A percentile compares a stretch with the other conserved stretches of the same genome.
Conservation (phyloP, 2,888 invertebrate species). For the Unio delphinus region DNA sequence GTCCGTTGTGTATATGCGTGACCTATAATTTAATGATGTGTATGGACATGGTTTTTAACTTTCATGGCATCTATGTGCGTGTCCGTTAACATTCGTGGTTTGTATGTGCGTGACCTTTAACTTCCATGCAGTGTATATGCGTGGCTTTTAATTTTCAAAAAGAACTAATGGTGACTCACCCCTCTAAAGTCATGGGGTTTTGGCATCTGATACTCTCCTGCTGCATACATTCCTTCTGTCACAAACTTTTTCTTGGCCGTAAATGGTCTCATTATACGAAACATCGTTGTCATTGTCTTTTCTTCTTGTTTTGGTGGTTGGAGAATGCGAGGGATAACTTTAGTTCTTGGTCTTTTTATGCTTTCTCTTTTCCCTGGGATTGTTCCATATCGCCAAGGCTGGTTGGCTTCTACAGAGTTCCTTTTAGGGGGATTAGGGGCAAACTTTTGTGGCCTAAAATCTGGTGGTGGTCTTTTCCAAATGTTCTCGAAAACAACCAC, state of each 20-base stretch:
- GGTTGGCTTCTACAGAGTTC: conserved; percentile 63
- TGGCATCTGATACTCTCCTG: conserved; percentile 53
- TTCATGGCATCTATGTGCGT: no score
- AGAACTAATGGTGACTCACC: conserved; percentile 39
- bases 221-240: conserved; percentile 51
- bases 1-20: no score
- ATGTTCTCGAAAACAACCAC: conserved; percentile 52
- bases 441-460: conserved; percentile 62
- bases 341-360: conserved; percentile 32
- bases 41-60: no score
- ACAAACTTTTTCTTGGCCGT: conserved; percentile 64
- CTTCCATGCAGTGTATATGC: no score
- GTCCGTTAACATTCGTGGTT: no score
- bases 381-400: conserved; percentile 67
- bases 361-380: conserved; percentile 55
- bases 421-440: conserved; percentile 66
- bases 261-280: conserved; percentile 57
- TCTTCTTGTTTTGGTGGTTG: conserved; percentile 24
- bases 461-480: conserved; percentile 67
- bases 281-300: conserved; percentile 45
- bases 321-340: conserved; percentile 41
- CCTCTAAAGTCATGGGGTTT: conserved; percentile 66
- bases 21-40: no score
- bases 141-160: no score
- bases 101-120: no score